Evolutionary conservation across 2,113 vertebrate genomes (phyloP).

Genomic region (Polyodon spathula): DNA sequence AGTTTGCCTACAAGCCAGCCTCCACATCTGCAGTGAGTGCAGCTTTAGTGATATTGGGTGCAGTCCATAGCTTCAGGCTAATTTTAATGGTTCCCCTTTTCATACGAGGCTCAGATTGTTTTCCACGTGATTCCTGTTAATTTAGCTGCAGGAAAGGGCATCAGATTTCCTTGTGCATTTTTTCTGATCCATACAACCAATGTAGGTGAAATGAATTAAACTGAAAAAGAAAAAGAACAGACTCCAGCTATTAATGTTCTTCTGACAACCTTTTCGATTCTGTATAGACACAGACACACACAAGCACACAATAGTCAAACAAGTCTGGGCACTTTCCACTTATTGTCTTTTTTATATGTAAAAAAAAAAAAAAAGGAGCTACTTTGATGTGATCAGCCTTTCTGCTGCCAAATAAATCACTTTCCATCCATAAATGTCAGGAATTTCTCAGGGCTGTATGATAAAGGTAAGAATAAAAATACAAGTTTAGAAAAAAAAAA

Average conservation of each 20-base stretch:
- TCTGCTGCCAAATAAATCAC: constrained; percentile 37
- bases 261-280: background rate
- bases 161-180: constrained; percentile 68
- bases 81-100: constrained; percentile 98
- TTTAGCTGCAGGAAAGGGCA: constrained; percentile 98
- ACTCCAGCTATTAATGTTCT: background rate
- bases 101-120: constrained; percentile 98
- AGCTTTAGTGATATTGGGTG: constrained; percentile 94
- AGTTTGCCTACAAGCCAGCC: constrained; percentile 87
- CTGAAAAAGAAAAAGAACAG: constrained; percentile 35
- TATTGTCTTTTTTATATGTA: no score
- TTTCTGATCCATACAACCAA: constrained; percentile 62
- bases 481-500: background rate
- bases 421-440: constrained; percentile 42
- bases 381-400: constrained; percentile 51
- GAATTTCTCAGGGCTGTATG: constrained; percentile 39
- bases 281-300: background rate
- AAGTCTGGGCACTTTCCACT: no score
- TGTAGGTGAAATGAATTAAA: constrained; percentile 59
- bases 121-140: constrained; percentile 98
- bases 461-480: constrained; percentile 8
- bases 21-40: constrained; percentile 86
- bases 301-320: no score
- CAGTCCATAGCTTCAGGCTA: constrained; percentile 90
- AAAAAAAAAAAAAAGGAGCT: constrained; percentile 47